These are phyloP conservation scores for Danio tinwini DNA, from an alignment of 2,797 vertebrate genomes.

Conservation along the genomic window DNA sequence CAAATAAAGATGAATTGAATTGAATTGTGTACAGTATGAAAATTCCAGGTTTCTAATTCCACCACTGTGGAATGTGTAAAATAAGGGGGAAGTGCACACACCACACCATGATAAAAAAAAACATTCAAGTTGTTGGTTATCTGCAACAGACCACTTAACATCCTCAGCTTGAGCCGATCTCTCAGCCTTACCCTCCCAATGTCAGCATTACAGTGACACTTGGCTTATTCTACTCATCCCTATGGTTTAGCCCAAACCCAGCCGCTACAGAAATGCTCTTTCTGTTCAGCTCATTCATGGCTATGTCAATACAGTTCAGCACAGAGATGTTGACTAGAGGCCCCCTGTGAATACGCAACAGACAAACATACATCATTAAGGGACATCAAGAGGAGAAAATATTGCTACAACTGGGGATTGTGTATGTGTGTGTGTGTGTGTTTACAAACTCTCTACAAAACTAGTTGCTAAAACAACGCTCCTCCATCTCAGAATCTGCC, in stretches of 20 bases:
- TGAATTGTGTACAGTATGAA: no score
- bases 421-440: not conserved
- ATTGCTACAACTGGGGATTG: conserved; percentile 37
- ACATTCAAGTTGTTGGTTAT: not conserved
- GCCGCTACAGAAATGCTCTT: conserved; percentile 16
- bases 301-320: conserved; percentile 42
- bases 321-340: conserved; percentile 42
- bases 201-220: not conserved
- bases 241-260: conserved; percentile 9
- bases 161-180: not conserved
- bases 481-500: conserved; percentile 3
- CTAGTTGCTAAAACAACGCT: conserved; percentile 36
- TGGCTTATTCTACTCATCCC: conserved; percentile 5
- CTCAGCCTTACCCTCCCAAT: not conserved
- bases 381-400: conserved; percentile 38
- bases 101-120: not conserved
- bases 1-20: no score
- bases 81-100: no score
- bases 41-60: no score
- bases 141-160: not conserved
- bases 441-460: conserved; percentile 33
- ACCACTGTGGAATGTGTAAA: not conserved
- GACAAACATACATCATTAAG: conserved; percentile 45
- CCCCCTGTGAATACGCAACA: conserved; percentile 37
- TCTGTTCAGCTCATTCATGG: conserved; percentile 32